Evolutionary conservation across 2,113 vertebrate genomes (phyloP), one percentile per base, ranked within the genome.

Genomic region (Phrynosoma platyrhinos): DNA sequence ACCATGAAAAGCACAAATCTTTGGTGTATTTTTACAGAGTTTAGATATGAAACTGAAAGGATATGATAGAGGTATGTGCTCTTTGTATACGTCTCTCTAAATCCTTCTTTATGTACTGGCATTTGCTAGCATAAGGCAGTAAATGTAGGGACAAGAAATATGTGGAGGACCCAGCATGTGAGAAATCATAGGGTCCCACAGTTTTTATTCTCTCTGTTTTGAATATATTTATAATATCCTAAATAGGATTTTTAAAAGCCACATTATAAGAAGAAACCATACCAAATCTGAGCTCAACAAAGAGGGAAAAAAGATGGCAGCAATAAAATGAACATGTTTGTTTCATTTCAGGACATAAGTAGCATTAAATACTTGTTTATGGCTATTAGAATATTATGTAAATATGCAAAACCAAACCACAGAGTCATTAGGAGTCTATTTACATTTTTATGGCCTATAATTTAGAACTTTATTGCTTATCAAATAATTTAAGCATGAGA

Each of bases 371-470:
- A 30, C 8, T 83, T 68, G 30, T 88, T 88, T 77, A 81, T 47
- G 40, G 13, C 20, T 83, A 78, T 36, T 78, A 83, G 30, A 53
- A 16, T 83, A 36, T 76, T 76, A 76, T 82, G 79, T 66, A 87
- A 82, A 74, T n/a, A 78, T 78, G 42, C 32, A 36, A 79, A 80
- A 66, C 55, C 72, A 77, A 78, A 68, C 14, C 14, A 77, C 53
- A 36, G 20, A 83, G 62, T 53, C 58, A 88, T 64, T 27, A 77
- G 68, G 74, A 88, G 76, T 42, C 25, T 78, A 88, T 88, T 68
- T 87, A 82, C 68, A 87, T 82, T 81, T 88, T 83, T 83, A 84
- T 79, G 20, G 21, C 13, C 75, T 25, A 71, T 79, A 84, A 88
- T 72, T 72, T 62, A 71, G 9, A 30, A 80, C 66, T 81, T 78